Evolutionary conservation across 37 sponge, comb jelly and placozoan genomes (phyloP).

Genomic region (Spongilla lacustris): DNA sequence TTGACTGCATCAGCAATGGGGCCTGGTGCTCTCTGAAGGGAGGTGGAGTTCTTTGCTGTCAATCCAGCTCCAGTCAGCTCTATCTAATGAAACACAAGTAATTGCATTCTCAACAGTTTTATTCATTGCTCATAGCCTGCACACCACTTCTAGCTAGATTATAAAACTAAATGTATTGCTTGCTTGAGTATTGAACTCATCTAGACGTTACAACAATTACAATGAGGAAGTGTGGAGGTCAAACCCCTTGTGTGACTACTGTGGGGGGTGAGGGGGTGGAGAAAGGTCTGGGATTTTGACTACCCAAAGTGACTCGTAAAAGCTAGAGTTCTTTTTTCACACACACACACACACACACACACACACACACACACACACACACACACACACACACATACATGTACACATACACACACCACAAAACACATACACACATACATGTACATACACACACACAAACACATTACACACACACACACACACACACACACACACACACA

Average conservation of each 20-base stretch:
- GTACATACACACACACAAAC: not conserved
- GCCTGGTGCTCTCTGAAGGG: constrained; percentile 68
- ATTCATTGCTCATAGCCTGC: too few species aligned
- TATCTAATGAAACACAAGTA: constrained; percentile 34
- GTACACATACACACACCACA: not conserved
- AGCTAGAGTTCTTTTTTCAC: too few species aligned
- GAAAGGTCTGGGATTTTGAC: too few species aligned
- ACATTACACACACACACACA: not conserved
- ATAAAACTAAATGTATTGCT: not conserved
- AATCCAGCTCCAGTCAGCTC: constrained; percentile 30
- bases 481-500: not conserved
- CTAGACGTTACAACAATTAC: too few species aligned
- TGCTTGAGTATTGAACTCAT: too few species aligned
- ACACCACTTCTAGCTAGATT: not conserved
- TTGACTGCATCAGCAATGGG: constrained; percentile 47
- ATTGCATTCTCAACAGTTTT: not conserved
- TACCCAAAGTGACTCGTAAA: too few species aligned
- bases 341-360: constrained; percentile 24
- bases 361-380: constrained; percentile 33
- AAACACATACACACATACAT: not conserved
- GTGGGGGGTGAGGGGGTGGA: too few species aligned
- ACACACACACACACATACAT: too few species aligned
- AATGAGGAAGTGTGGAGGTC: too few species aligned
- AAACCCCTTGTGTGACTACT: too few species aligned
- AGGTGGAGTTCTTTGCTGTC: constrained; percentile 78